These are phyloP conservation scores for Lucifuga dentata DNA, from an alignment of 2,113 vertebrate genomes.

Conservation along the genomic window DNA sequence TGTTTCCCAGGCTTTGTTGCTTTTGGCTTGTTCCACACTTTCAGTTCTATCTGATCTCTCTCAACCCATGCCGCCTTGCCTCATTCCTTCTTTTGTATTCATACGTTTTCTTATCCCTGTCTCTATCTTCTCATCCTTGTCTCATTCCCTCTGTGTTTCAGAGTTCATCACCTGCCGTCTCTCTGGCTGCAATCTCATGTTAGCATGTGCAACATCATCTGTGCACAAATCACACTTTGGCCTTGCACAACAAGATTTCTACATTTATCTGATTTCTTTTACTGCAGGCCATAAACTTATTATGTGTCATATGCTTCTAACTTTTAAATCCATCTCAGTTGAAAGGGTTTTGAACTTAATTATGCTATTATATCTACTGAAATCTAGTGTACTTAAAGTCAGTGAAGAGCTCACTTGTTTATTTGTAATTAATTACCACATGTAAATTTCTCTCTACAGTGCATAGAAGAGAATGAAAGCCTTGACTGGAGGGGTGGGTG, in stretches of 20 bases:
- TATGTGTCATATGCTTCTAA: constrained; percentile 22
- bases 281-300: constrained; percentile 28
- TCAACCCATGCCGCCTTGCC: constrained; percentile 36
- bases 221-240: constrained; percentile 34
- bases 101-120: constrained; percentile 52
- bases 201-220: constrained; percentile 12
- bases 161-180: constrained; percentile 51
- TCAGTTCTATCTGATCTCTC: constrained; percentile 62
- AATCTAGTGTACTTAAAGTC: constrained; percentile 18
- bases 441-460: constrained; percentile 37
- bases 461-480: constrained; percentile 26
- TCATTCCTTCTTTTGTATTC: constrained; percentile 66
- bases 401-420: constrained; percentile 27
- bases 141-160: constrained; percentile 40
- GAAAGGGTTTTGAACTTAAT: constrained; percentile 50
- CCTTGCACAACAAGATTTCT: constrained; percentile 32
- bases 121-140: constrained; percentile 49
- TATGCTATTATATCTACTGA: constrained; percentile 48
- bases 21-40: constrained; percentile 40
- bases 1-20: constrained; percentile 50
- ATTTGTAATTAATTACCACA: constrained; percentile 35
- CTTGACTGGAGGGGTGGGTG: constrained; percentile 19
- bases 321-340: constrained; percentile 53
- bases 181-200: constrained; percentile 19
- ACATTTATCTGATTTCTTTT: constrained; percentile 43